Conservation (phyloP, 2,113 vertebrate genomes). For the Daubentonia madagascariensis region DNA sequence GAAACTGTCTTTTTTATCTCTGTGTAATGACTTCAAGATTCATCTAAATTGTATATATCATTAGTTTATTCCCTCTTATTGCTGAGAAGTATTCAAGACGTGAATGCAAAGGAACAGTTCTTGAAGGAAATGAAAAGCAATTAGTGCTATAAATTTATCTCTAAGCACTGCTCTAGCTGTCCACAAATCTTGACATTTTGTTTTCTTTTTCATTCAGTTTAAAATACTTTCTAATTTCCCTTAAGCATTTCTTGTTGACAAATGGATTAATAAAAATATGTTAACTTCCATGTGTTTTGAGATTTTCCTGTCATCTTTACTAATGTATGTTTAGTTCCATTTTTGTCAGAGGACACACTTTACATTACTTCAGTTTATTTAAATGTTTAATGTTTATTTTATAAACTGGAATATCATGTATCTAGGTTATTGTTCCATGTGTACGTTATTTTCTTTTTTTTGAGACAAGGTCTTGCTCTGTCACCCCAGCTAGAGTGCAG, state of each 20-base stretch:
- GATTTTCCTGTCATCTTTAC: not conserved
- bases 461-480: too few species aligned
- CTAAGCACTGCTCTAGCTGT: not conserved
- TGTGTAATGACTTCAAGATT: not conserved
- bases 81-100: not conserved
- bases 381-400: not conserved
- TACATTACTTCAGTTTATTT: not conserved
- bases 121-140: not conserved
- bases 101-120: not conserved
- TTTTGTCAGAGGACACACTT: not conserved
- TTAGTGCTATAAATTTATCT: not conserved
- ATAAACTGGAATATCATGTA: not conserved
- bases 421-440: not conserved
- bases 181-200: not conserved
- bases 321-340: not conserved
- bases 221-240: not conserved
- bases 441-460: not conserved
- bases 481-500: too few species aligned
- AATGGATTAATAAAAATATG: not conserved
- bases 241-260: not conserved
- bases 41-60: not conserved
- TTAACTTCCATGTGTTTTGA: not conserved
- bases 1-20: not conserved
- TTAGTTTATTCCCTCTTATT: not conserved
- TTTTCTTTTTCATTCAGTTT: not conserved